Conservation (phyloP, 2,888 invertebrate species). For the Cheilosia scutellata region DNA sequence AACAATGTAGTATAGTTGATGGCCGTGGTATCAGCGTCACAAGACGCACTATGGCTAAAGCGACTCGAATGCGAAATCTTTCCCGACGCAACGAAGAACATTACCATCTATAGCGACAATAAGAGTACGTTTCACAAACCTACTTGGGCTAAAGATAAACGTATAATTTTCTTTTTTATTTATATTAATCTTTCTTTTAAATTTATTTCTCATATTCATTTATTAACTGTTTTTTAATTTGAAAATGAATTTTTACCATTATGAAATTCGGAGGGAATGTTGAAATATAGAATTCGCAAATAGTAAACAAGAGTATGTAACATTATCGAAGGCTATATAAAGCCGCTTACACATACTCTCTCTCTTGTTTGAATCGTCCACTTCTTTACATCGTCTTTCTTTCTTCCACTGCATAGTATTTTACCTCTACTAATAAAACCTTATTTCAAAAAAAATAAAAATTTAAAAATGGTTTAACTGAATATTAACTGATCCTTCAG, state of each 20-base stretch:
- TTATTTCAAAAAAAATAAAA: no score
- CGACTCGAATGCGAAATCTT: constrained; percentile 8
- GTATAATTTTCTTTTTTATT: constrained; percentile 1
- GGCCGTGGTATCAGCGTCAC: constrained; percentile 23
- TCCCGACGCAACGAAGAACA: constrained; percentile 4
- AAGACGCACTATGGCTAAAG: constrained; percentile 25
- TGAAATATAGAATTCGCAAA: no score
- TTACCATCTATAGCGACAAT: constrained; percentile 17
- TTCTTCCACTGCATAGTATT: neutral
- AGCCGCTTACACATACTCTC: no score
- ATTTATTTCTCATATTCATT: neutral
- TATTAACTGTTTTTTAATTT: neutral
- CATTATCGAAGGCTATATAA: no score
- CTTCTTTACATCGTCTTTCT: neutral
- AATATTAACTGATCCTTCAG: no score
- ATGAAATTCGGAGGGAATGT: no score
- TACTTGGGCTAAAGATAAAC: constrained; percentile 5
- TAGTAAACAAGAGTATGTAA: no score
- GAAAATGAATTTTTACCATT: neutral
- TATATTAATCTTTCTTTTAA: neutral
- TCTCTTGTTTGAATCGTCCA: no score
- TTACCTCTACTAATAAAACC: neutral
- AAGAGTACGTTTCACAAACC: constrained; percentile 5
- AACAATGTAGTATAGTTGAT: no score
- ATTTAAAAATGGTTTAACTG: no score